phyloP scores from a whole-genome alignment of 2,797 vertebrate species.

The Chromis chromis region DNA sequence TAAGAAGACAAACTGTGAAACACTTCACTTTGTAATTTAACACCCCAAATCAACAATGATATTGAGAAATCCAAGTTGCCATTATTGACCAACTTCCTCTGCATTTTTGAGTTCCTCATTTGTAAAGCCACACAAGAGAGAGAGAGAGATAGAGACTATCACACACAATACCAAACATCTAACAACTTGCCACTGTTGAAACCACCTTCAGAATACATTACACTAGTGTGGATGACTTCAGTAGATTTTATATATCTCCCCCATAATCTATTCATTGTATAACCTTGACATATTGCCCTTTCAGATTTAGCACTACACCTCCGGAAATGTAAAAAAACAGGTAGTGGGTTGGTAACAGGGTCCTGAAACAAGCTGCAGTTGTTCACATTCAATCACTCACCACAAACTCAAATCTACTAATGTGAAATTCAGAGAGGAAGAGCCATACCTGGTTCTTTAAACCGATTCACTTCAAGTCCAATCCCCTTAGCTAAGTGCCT shows the following conservation, averaged over 20 bases:
- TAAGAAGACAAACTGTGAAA: background rate
- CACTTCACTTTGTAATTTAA: slow-evolving; percentile 6
- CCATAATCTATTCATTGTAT: background rate
- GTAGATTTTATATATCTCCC: background rate
- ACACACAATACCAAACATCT: background rate
- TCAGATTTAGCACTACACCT: background rate
- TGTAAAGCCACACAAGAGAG: background rate
- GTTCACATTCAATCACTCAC: slow-evolving; percentile 18
- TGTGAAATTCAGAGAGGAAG: background rate
- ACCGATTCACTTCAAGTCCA: slow-evolving; percentile 4
- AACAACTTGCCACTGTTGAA: background rate
- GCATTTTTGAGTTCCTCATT: slow-evolving; percentile 70
- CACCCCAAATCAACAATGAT: slow-evolving; percentile 10
- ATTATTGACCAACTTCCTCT: slow-evolving; percentile 80
- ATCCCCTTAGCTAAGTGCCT: background rate
- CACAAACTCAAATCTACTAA: slow-evolving; percentile 5
- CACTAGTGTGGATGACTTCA: background rate
- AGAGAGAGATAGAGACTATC: background rate
- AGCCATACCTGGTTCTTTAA: slow-evolving; percentile 45
- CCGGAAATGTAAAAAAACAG: slow-evolving; percentile 22
- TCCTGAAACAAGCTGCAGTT: slow-evolving; percentile 3
- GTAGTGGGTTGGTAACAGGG: background rate
- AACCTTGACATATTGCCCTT: background rate
- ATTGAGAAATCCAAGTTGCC: slow-evolving; percentile 69
- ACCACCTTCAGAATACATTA: background rate